Base-by-base conservation (phyloP, 2,797 vertebrate species). In the Ctenochaetus hawaiiensis region DNA sequence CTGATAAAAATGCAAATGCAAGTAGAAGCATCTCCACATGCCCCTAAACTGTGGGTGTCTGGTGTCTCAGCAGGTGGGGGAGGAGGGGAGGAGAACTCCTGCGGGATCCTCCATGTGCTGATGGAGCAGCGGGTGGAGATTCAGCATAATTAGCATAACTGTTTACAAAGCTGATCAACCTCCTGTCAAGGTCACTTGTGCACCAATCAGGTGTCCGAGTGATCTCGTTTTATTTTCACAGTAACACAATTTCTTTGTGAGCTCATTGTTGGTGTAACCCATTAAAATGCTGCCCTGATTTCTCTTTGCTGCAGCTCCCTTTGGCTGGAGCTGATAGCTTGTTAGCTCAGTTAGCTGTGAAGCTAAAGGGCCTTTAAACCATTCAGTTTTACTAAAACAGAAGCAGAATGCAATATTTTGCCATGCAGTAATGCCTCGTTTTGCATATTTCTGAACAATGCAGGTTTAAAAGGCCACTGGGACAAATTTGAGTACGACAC, bases 131-230 rank as follows among this genome's bases (percentile, higher is more conserved):
- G 67, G 85, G 77, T 52, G 69, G 53, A 78, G 65, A 47, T 17
- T 51, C 49, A 47, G 60, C 58, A 8, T 74, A 67, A 78, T 87
- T 87, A 86, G 47, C 82, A 90, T 87, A 83, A 75, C 39, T 72
- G 53, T 81, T 79, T 72, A 67, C 78, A 57, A 71, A 78, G 71
- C 39, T 41, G 62, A 87, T 88, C 81, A 82, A 69, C 80, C 70
- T 78, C 74, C 79, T 69, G 78, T 65, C 72, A 78, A 83, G 79
- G 79, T 87, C 80, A 80, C 44, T 37, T 5, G 59, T 16, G 37
- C 20, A 63, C 82, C 80, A 85, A 77, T 85, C 72, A 49, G 66
- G 17, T 66, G 63, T 63, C 8, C 7, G 17, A 56, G 12, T 71
- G 6, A 61, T 45, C 37, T 67, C 8, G 41, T 51, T 75, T 44